A percentile compares a stretch with the other conserved stretches of the same genome.
Evolutionary conservation across 1,140 invertebrate genomes (phyloP).

Genomic region (Megathymus violae): DNA sequence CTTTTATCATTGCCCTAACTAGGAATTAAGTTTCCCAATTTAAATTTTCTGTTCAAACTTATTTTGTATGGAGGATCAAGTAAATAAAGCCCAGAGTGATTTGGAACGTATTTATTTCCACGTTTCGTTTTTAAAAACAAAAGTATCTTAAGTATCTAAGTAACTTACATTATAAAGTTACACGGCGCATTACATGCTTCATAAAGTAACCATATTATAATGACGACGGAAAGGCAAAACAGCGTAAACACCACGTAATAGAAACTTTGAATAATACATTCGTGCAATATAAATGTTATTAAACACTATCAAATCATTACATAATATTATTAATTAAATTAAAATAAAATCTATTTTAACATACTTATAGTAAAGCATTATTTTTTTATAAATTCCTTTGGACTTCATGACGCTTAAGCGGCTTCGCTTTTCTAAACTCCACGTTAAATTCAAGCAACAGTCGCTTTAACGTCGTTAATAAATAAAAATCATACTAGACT

Average conservation of each 20-base stretch:
- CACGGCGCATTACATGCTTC: constrained; percentile 70
- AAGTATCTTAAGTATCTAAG: no score
- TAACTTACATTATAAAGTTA: constrained; percentile 65
- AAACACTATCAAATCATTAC: constrained; percentile 24
- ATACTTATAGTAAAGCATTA: constrained; percentile 5
- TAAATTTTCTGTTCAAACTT: no score
- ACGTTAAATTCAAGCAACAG: constrained; percentile 50
- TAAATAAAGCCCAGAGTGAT: constrained; percentile 53
- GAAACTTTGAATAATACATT: constrained; percentile 15
- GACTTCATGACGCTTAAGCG: constrained; percentile 4
- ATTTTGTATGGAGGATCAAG: background rate
- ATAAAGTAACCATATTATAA: constrained; percentile 61
- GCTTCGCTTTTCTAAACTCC: constrained; percentile 9
- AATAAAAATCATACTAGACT: constrained; percentile 59
- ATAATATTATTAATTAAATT: constrained; percentile 22
- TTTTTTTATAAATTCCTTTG: constrained; percentile 7
- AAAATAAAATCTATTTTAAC: constrained; percentile 10
- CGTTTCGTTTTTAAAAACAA: constrained; percentile 72
- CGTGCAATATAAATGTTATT: constrained; percentile 8
- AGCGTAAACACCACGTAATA: constrained; percentile 19
- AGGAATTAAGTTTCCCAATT: no score
- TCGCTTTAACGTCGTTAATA: constrained; percentile 63
- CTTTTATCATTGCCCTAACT: no score
- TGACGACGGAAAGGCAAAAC: constrained; percentile 32
- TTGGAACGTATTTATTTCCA: constrained; percentile 65